phyloP scores from a whole-genome alignment of 2,797 vertebrate species.

The Pseudochirops corinnae region DNA sequence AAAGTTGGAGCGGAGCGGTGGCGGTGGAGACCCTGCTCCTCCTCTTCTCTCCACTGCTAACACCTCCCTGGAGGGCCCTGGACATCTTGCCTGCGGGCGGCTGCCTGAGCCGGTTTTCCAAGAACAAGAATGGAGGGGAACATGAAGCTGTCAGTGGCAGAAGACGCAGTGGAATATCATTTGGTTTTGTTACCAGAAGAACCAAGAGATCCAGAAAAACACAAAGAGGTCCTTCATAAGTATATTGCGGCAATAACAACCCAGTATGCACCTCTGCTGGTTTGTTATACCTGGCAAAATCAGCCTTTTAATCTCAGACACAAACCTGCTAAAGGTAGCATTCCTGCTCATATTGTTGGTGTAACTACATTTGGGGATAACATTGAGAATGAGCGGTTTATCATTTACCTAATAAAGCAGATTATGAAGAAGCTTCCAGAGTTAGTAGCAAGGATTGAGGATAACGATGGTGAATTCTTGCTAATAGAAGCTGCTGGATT shows the following conservation, averaged over 20 bases:
- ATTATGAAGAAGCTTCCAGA: slow-evolving; percentile 92
- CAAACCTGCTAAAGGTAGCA: slow-evolving; percentile 88
- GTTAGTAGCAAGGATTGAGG: slow-evolving; percentile 91
- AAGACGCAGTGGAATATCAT: slow-evolving; percentile 90
- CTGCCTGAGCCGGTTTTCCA: slow-evolving; percentile 1
- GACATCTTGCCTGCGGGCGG: no score
- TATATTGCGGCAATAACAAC: slow-evolving; percentile 87
- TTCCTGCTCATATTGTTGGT: slow-evolving; percentile 93
- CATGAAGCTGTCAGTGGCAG: slow-evolving; percentile 82
- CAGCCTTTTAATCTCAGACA: slow-evolving; percentile 92
- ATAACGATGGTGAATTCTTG: slow-evolving; percentile 96
- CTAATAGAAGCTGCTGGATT: slow-evolving; percentile 96
- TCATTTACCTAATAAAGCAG: slow-evolving; percentile 93
- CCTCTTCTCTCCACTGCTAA: no score
- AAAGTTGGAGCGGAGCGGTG: no score
- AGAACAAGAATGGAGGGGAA: slow-evolving; percentile 87
- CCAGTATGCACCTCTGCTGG: slow-evolving; percentile 88
- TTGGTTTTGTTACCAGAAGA: slow-evolving; percentile 86
- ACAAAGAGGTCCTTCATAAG: slow-evolving; percentile 83
- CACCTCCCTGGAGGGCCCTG: no score
- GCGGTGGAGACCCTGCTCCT: no score
- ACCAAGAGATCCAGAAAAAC: slow-evolving; percentile 71
- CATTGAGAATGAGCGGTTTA: slow-evolving; percentile 98
- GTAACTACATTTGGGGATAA: slow-evolving; percentile 94
- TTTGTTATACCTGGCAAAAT: slow-evolving; percentile 94